phyloP scores from a whole-genome alignment of 2,113 vertebrate species.

The Nymphicus hollandicus region DNA sequence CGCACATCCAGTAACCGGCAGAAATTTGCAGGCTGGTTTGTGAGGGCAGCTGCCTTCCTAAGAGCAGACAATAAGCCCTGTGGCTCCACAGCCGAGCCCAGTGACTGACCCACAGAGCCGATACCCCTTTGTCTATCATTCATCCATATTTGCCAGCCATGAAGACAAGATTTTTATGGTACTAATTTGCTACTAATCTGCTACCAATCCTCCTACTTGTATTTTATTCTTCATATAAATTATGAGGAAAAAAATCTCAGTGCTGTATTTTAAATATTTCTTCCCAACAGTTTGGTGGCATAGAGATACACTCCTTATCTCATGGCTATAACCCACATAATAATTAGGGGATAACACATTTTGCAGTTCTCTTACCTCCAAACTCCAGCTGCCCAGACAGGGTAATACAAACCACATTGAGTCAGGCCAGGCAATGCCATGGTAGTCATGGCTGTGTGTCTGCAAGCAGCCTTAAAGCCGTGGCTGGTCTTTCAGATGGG shows the following conservation, averaged over 20 bases:
- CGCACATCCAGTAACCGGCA: accelerated
- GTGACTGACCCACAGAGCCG: neutral
- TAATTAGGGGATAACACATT: neutral
- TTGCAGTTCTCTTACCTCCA: conserved; percentile 3
- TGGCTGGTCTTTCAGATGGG: neutral
- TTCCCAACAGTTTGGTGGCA: neutral
- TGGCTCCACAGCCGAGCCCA: neutral
- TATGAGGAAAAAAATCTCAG: too few species aligned
- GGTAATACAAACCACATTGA: neutral
- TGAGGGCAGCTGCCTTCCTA: neutral
- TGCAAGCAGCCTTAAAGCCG: neutral
- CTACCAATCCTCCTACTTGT: neutral
- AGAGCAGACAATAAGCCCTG: neutral
- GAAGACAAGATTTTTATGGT: too few species aligned
- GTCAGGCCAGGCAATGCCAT: neutral
- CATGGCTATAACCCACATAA: neutral
- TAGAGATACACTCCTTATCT: neutral
- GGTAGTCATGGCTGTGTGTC: neutral
- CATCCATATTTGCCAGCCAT: accelerated
- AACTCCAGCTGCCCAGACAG: neutral
- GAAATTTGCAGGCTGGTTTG: neutral
- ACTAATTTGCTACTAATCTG: neutral
- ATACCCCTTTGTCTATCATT: neutral
- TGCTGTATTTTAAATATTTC: neutral
- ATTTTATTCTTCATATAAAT: neutral